Base-by-base conservation (phyloP, 2,888 invertebrate species). In the Chymomyza amoena region DNA sequence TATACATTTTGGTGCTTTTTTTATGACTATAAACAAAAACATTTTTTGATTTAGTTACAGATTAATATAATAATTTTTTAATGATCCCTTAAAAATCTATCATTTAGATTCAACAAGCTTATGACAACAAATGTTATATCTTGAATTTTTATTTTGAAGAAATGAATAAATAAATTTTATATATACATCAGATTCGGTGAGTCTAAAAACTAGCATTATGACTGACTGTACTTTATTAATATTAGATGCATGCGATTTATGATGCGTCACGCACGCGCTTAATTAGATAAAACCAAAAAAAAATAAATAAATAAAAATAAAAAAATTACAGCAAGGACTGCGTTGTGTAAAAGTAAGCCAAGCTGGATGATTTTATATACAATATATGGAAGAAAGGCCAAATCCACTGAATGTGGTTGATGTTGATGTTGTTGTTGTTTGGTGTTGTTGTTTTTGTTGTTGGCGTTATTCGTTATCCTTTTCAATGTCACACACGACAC, bases 241-340 rank as follows among this genome's bases (percentile, higher is more conserved):
- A 45, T 45, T 45, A 13, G 75, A 75, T 68, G 76, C 73, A 69
- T 76, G 84, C 84, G 87, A 83, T 83, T 83, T 86, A 86, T 84
- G 87, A 86, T 79, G 87, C 80, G 87, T 84, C 87, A 86, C 84
- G 84, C 87, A 84, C 84, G 84, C 82, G 87, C 87, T 83, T 86
- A 86, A 86, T 83, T 86, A 83, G 82, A 84, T 82, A 84, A 78
- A 84, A 25, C 65, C n/a, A n/a, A n/a, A n/a, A n/a, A n/a, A n/a
- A n/a, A n/a, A n/a, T n/a, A n/a, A 61, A 67, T 57, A 51, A 51
- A 25, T 13, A 64, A 57, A 63, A 39, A 59, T 51, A 69, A 1
- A 67, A 13, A 56, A 32, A 62, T 16, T n/a, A 54, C 56, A 50
- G 59, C 64, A 45, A 45, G 39, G 39, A 45, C 13, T 45, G 39